Evolutionary conservation across 2,888 invertebrate genomes (phyloP), one percentile per base, ranked within the genome.

Genomic region (Scelioninae gen. 1): DNA sequence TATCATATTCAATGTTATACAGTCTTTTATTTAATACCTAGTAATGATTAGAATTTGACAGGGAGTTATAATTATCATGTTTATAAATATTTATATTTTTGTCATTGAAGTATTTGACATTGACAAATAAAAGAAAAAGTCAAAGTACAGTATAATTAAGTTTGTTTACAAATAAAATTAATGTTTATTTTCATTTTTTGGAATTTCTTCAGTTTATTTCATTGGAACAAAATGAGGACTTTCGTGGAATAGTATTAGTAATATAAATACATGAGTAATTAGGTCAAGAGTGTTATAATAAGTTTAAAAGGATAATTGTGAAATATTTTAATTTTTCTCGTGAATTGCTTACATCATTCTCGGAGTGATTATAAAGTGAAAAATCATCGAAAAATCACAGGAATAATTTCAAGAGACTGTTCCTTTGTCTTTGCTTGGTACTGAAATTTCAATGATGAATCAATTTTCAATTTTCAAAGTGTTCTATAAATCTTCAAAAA

Each of bases 1-100:
- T 83, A 80, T 72, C 77, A 77, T 77, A 83, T 83, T 83, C 66
- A 77, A 83, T 83, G 83, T 83, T 80, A 40, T 1, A 5, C 29
- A 9, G 66, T 58, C 40, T 77, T 72, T 80, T 56, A 72, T 77
- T 83, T 72, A 43, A 15, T 23, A n/a, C 38, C 68, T 31, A 45
- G 9, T 53, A 45, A 4, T 53, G n/a, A 32, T 8, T 53, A 32
- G 32, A 49, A 47, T 47, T 23, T 23, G 23, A 2, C 23, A 23
- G 23, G 1, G 23, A 23, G 23, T 23, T 23, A 1, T 4, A 23
- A 23, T 4, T 23, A 23, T 23, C 23, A 4, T 2, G 23, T 23
- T 23, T 23, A 23, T 23, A 23, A 23, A 23, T 23, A 23, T 23
- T 23, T 23, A 23, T 23, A 23, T 23, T 23, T 23, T 23, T 23